Evolutionary conservation across 2,797 vertebrate species (phyloP).

Genomic region (Sebastiscus tertius): DNA sequence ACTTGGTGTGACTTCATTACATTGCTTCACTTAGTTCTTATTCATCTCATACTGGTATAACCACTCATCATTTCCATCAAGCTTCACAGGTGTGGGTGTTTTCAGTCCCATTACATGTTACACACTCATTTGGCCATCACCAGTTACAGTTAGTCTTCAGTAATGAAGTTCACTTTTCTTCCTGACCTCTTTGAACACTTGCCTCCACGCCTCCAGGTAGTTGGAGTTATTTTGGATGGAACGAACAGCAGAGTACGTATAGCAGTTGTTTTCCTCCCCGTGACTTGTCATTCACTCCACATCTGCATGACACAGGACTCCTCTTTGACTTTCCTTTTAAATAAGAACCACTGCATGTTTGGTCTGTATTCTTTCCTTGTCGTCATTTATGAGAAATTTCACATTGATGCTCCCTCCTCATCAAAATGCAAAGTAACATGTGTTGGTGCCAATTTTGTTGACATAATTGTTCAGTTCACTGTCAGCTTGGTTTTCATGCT

Average conservation of each 20-base stretch:
- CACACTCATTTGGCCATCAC: background rate
- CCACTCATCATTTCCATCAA: background rate
- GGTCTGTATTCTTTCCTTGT: constrained; percentile 3
- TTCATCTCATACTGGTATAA: background rate
- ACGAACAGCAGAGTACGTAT: constrained; percentile 95
- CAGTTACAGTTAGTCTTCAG: constrained; percentile 1
- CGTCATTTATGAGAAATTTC: background rate
- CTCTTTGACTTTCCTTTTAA: background rate
- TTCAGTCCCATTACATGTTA: background rate
- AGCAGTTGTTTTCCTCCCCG: background rate
- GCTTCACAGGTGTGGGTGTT: background rate
- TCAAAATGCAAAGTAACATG: background rate
- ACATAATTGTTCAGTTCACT: background rate
- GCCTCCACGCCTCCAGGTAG: constrained; percentile 88
- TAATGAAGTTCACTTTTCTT: constrained; percentile 67
- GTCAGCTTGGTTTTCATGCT: background rate
- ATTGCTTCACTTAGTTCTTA: background rate
- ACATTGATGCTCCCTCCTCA: background rate
- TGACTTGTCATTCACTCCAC: background rate
- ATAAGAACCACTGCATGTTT: constrained; percentile 59
- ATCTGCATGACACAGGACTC: constrained; percentile 29
- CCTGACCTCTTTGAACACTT: constrained; percentile 75
- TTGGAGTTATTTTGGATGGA: constrained; percentile 96
- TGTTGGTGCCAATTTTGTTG: background rate
- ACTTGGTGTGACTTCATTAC: background rate